These are phyloP conservation scores for Cheiracanthium punctorium DNA, from an alignment of 2,888 invertebrate species.

Conservation along the genomic window DNA sequence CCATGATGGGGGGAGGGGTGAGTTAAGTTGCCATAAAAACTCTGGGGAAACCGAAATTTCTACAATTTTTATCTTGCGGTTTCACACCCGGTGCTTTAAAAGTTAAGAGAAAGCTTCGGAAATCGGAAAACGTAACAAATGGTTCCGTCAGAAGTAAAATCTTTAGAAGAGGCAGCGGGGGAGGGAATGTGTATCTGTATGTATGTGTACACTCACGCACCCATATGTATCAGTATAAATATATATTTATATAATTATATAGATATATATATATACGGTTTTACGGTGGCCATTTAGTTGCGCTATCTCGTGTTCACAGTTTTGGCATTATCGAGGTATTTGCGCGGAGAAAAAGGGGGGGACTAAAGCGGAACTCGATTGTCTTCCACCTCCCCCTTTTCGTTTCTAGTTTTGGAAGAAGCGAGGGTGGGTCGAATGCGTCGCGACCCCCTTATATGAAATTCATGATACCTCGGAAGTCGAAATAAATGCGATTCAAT, in stretches of 20 bases:
- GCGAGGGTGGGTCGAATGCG: slow-evolving; percentile 12
- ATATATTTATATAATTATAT: slow-evolving; percentile 13
- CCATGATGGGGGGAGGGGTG: neutral
- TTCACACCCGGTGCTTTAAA: slow-evolving; percentile 60
- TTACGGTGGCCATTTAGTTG: neutral
- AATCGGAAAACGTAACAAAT: slow-evolving; percentile 52
- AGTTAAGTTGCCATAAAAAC: neutral
- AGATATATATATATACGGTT: neutral
- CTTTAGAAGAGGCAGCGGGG: neutral
- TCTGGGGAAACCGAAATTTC: neutral
- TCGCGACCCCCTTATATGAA: slow-evolving; percentile 57
- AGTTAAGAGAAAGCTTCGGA: slow-evolving; percentile 58
- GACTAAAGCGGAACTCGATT: slow-evolving; percentile 26
- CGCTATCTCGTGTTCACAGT: slow-evolving; percentile 69
- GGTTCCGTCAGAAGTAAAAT: slow-evolving; percentile 26
- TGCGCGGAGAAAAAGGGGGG: slow-evolving; percentile 12
- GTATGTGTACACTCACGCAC: neutral
- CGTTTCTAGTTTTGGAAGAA: neutral
- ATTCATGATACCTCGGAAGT: slow-evolving; percentile 67
- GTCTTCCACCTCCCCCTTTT: neutral
- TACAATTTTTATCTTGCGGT: slow-evolving; percentile 66
- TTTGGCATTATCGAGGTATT: slow-evolving; percentile 66
- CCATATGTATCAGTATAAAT: neutral
- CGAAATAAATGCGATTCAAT: slow-evolving; percentile 64
- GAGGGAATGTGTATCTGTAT: neutral